These are phyloP conservation scores for Clusia tigrina DNA, from an alignment of 2,888 invertebrate genomes.

Conservation along the genomic window DNA sequence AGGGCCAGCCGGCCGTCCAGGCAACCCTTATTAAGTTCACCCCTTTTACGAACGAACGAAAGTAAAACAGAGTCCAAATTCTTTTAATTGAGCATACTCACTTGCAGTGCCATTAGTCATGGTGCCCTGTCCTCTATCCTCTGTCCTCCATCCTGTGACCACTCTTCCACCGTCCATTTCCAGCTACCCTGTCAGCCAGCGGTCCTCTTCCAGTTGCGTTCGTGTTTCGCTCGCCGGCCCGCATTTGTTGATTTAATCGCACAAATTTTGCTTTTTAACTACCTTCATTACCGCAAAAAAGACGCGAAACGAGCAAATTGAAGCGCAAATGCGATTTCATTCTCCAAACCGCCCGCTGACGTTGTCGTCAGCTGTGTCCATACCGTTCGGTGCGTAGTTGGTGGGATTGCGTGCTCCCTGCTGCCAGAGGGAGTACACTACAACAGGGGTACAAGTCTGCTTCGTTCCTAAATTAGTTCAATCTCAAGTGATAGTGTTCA, in stretches of 20 bases:
- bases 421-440: too few relatives aligned
- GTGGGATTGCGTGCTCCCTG: too few relatives aligned
- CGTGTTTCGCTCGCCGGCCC: background rate
- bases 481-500: too few relatives aligned
- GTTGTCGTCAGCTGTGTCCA: background rate
- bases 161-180: too few relatives aligned
- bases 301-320: background rate
- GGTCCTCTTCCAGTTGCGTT: background rate
- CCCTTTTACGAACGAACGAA: background rate
- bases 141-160: background rate
- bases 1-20: too few relatives aligned
- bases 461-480: too few relatives aligned
- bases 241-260: too few relatives aligned
- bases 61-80: background rate
- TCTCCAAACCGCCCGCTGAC: background rate
- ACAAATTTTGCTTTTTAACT: background rate
- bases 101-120: constrained; percentile 8
- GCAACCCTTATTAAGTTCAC: background rate
- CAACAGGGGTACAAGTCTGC: too few relatives aligned
- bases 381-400: background rate
- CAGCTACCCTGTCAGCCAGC: too few relatives aligned
- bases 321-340: constrained; percentile 4
- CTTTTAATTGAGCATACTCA: background rate
- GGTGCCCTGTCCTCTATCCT: background rate
- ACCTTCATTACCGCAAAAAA: background rate